Percentiles rank a stretch among this genome's conserved stretches.
These are phyloP conservation scores for Xylocampa areola DNA, from an alignment of 2,888 invertebrate genomes.

Conservation along the genomic window DNA sequence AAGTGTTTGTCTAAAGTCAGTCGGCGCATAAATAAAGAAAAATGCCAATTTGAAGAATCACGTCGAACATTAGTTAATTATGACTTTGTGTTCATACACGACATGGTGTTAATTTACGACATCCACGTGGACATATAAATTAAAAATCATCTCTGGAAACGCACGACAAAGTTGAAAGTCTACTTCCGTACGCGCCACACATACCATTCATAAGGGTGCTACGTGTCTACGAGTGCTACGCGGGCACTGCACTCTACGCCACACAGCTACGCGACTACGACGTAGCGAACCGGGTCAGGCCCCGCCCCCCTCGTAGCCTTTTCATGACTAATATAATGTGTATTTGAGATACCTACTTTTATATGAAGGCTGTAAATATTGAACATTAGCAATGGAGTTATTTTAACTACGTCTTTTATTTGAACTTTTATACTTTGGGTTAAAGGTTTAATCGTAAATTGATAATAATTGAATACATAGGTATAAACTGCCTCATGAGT, in stretches of 20 bases:
- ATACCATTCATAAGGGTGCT: slow-evolving; percentile 61
- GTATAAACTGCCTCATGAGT: no score
- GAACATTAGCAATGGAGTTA: slow-evolving; percentile 40
- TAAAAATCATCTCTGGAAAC: slow-evolving; percentile 22
- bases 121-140: no score
- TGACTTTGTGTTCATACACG: no score
- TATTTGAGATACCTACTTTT: slow-evolving; percentile 51
- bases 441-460: slow-evolving; percentile 13
- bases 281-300: slow-evolving; percentile 77
- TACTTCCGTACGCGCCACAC: slow-evolving; percentile 47
- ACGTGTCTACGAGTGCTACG: slow-evolving; percentile 72
- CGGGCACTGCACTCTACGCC: slow-evolving; percentile 81
- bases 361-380: slow-evolving; percentile 39
- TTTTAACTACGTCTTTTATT: slow-evolving; percentile 36
- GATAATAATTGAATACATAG: slow-evolving; percentile 9
- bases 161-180: slow-evolving; percentile 37
- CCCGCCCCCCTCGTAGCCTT: slow-evolving; percentile 49
- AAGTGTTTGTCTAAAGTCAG: no score
- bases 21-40: no score
- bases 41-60: no score
- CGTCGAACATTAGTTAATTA: no score
- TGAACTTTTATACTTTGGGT: slow-evolving; percentile 18
- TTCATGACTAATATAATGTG: slow-evolving; percentile 53
- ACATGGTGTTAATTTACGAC: no score
- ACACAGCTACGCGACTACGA: slow-evolving; percentile 67